Base-by-base conservation (phyloP, 53 echinoderm and acorn worm genomes). In the Crossaster papposus region DNA sequence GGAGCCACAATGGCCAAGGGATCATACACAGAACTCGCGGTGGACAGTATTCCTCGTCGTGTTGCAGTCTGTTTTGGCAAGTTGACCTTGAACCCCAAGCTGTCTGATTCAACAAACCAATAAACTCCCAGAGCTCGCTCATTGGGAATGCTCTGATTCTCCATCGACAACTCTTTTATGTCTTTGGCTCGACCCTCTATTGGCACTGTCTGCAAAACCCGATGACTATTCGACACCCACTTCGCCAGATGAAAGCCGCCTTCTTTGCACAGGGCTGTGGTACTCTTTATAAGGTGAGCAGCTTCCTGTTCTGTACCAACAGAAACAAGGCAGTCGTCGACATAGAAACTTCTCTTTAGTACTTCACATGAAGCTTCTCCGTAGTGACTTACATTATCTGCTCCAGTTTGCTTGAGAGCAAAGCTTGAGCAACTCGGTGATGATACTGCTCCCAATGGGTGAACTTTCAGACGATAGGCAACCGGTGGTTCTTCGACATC, bases 1-100 rank as follows among this genome's bases (percentile, higher is more conserved):
- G 93, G 95, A 68, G 91, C 93, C 14, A 64, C 93, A 81, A 95
- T 84, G 70, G 93, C 95, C 30, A 95, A 51, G 17, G 91, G 93
- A 38, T 95, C 95, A 91, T 91, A 93, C 14, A 95, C 30, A 12
- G 95, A 93, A 35, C 93, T 93, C 91, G n/a, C n/a, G n/a, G n/a
- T n/a, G n/a, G n/a, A n/a, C n/a, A n/a, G n/a, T n/a, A n/a, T n/a
- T n/a, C n/a, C 91, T 86, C 93, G 72, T 87, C 95, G 89, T 15
- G 93, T 93, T 20, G 79, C 53, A 23, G 83, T 72, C 52, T 77
- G 44, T 2, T 91, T 79, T 81, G 81, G 89, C 0, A 76, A 23
- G 6, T 28, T 62, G 1, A 82, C 84, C 38, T 86, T 93, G 65
- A 91, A 95, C 14, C 89, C 80, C 22, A 93, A 89, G 14, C 55